phyloP scores from a whole-genome alignment of 2,888 invertebrate genomes.

The Zelleria hepariella region DNA sequence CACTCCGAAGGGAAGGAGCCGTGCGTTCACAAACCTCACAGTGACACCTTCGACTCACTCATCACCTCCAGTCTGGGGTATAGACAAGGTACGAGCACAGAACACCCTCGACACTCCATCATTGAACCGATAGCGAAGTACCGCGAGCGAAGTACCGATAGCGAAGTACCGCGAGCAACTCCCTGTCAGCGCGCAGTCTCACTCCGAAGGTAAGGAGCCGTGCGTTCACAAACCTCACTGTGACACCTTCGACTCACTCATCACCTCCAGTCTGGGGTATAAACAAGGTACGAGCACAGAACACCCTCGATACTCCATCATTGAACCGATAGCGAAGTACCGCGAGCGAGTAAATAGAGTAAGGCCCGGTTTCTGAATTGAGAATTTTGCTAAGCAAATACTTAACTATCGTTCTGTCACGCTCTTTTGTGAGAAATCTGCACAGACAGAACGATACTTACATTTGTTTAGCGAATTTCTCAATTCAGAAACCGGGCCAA shows the following conservation, averaged over 20 bases:
- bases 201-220: constrained; percentile 18
- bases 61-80: constrained; percentile 41
- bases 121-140: too few relatives aligned
- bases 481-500: too few relatives aligned
- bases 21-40: constrained; percentile 25
- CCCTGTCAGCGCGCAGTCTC: constrained; percentile 36
- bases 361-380: too few relatives aligned
- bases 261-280: constrained; percentile 40
- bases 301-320: not conserved
- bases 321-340: too few relatives aligned
- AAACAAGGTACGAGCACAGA: too few relatives aligned
- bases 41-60: constrained; percentile 44
- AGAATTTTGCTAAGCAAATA: too few relatives aligned
- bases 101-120: not conserved
- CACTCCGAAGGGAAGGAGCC: constrained; percentile 17
- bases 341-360: too few relatives aligned
- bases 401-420: too few relatives aligned
- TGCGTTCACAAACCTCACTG: constrained; percentile 26
- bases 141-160: too few relatives aligned
- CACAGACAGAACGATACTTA: too few relatives aligned
- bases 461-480: too few relatives aligned
- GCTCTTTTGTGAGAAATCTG: too few relatives aligned
- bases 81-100: constrained; percentile 38
- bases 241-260: constrained; percentile 44
- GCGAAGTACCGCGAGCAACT: constrained; percentile 83